Evolutionary conservation across 2,888 invertebrate genomes (phyloP).

Genomic region (Eucriotettix oculatus): DNA sequence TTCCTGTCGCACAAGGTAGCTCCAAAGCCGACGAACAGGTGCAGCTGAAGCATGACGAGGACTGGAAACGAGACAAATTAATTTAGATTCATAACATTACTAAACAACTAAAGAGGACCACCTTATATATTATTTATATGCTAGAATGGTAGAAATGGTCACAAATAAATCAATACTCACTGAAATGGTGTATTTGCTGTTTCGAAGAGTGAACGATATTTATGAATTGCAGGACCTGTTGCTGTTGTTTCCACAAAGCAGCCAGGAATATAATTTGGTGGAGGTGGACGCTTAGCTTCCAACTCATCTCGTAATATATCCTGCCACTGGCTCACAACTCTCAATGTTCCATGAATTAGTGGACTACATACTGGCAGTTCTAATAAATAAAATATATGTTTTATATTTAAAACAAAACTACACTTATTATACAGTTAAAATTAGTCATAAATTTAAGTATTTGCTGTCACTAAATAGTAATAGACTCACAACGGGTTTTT

Average conservation of each 20-base stretch:
- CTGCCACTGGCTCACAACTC: slow-evolving; percentile 81
- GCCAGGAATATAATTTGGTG: slow-evolving; percentile 76
- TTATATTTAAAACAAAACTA: no score
- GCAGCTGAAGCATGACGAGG: slow-evolving; percentile 50
- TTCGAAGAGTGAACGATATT: slow-evolving; percentile 81
- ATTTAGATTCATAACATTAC: not conserved
- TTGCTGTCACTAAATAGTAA: no score
- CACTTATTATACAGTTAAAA: no score
- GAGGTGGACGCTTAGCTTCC: slow-evolving; percentile 59
- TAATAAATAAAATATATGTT: not conserved
- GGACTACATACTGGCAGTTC: slow-evolving; percentile 88
- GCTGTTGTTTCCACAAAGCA: slow-evolving; percentile 64
- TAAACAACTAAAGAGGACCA: not conserved
- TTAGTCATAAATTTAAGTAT: no score
- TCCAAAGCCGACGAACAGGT: slow-evolving; percentile 77
- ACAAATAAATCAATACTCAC: slow-evolving; percentile 25
- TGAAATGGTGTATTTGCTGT: slow-evolving; percentile 90
- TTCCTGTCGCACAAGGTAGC: slow-evolving; percentile 82
- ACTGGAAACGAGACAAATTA: slow-evolving; percentile 21
- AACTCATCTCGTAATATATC: slow-evolving; percentile 59
- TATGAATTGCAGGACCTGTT: slow-evolving; percentile 73
- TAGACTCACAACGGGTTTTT: no score
- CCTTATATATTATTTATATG: not conserved
- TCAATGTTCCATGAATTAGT: slow-evolving; percentile 73
- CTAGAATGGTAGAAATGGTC: not conserved